Percentiles rank a stretch among this genome's conserved stretches.
Conservation (phyloP, 1,140 invertebrate species). For the Drosophila hydei region DNA sequence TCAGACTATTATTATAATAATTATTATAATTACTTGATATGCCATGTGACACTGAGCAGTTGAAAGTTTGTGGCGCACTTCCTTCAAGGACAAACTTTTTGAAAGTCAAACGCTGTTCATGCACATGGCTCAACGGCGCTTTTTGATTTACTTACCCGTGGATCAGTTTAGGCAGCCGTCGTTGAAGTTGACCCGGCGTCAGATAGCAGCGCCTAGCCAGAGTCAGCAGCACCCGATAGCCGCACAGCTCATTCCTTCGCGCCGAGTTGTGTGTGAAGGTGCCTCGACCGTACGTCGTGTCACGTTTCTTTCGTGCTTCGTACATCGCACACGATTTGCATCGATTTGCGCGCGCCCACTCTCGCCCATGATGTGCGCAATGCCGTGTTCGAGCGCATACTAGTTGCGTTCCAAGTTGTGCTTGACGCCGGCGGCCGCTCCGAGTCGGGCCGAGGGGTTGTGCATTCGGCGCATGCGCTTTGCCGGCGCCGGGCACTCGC, state of each 20-base stretch:
- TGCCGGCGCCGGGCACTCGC: slow-evolving; percentile 20
- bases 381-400: slow-evolving; percentile 82
- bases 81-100: slow-evolving; percentile 23
- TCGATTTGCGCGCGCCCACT: slow-evolving; percentile 75
- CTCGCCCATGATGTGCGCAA: slow-evolving; percentile 79
- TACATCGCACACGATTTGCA: slow-evolving; percentile 1
- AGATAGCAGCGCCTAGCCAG: slow-evolving; percentile 15
- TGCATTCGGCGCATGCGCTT: slow-evolving; percentile 42
- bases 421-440: slow-evolving; percentile 40
- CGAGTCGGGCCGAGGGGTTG: slow-evolving; percentile 48
- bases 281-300: not conserved
- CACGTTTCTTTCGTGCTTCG: not conserved
- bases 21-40: not conserved
- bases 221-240: not conserved
- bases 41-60: slow-evolving; percentile 26
- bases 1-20: too few relatives aligned
- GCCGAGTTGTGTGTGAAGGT: not conserved
- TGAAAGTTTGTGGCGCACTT: slow-evolving; percentile 20
- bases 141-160: slow-evolving; percentile 28
- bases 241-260: not conserved
- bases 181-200: slow-evolving; percentile 6
- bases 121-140: slow-evolving; percentile 39
- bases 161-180: slow-evolving; percentile 22
- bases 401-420: slow-evolving; percentile 77
- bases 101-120: slow-evolving; percentile 36